phyloP scores from a whole-genome alignment of 2,888 invertebrate species.

The Zootermopsis nevadensis region DNA sequence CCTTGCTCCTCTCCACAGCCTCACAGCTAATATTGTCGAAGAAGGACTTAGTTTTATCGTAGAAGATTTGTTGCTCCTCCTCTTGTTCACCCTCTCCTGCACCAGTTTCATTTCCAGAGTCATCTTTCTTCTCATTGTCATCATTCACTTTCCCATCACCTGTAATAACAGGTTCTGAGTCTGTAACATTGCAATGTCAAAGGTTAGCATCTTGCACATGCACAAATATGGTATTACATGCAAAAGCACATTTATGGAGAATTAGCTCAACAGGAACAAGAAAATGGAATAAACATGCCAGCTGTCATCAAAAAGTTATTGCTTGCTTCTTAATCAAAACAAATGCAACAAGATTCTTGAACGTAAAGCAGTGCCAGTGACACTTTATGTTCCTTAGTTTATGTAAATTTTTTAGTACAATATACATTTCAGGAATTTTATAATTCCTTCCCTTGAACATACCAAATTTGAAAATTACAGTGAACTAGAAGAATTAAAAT shows the following conservation, averaged over 20 bases:
- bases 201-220: not conserved
- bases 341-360: too few relatives aligned
- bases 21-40: constrained; percentile 99
- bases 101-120: constrained; percentile 90
- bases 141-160: constrained; percentile 64
- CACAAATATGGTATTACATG: not conserved
- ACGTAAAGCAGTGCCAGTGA: too few relatives aligned
- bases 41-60: constrained; percentile 97
- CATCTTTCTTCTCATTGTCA: constrained; percentile 86
- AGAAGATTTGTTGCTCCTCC: constrained; percentile 74
- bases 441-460: too few relatives aligned
- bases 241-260: not conserved
- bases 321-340: too few relatives aligned
- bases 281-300: too few relatives aligned
- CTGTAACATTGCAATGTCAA: constrained; percentile 37
- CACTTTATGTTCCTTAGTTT: too few relatives aligned
- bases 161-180: constrained; percentile 49
- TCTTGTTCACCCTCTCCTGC: constrained; percentile 85
- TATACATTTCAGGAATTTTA: too few relatives aligned
- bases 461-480: too few relatives aligned
- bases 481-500: too few relatives aligned
- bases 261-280: too few relatives aligned
- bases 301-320: too few relatives aligned
- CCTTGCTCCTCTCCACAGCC: constrained; percentile 87
- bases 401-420: too few relatives aligned